Conservation (phyloP, 2,797 vertebrate genomes). For the Agapornis canus region DNA sequence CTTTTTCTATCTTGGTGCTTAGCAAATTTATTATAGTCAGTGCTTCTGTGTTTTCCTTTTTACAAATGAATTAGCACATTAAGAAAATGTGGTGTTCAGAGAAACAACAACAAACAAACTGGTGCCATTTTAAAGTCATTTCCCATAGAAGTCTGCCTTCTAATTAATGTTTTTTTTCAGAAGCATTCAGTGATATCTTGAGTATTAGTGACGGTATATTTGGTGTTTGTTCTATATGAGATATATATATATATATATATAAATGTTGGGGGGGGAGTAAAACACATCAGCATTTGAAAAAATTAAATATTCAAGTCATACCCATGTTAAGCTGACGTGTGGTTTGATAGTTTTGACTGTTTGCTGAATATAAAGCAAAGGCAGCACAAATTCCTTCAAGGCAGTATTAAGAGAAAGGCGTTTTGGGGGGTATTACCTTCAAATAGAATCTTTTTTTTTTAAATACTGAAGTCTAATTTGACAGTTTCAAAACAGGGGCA, state of each 20-base stretch:
- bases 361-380: slow-evolving; percentile 78
- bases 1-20: slow-evolving; percentile 79
- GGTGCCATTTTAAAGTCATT: slow-evolving; percentile 77
- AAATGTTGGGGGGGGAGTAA: slow-evolving; percentile 59
- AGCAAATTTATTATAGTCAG: slow-evolving; percentile 75
- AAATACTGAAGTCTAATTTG: slow-evolving; percentile 75
- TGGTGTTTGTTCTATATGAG: slow-evolving; percentile 78
- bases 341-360: slow-evolving; percentile 76
- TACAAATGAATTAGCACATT: slow-evolving; percentile 69
- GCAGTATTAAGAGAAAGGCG: slow-evolving; percentile 67
- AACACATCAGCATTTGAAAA: slow-evolving; percentile 74
- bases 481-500: slow-evolving; percentile 69
- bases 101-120: slow-evolving; percentile 21
- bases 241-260: slow-evolving; percentile 69
- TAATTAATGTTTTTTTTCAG: slow-evolving; percentile 74
- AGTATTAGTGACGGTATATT: slow-evolving; percentile 82
- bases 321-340: slow-evolving; percentile 77
- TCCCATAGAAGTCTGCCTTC: slow-evolving; percentile 79
- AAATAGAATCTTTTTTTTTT: slow-evolving; percentile 53
- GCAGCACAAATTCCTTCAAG: slow-evolving; percentile 76
- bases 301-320: slow-evolving; percentile 72
- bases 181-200: slow-evolving; percentile 80
- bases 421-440: slow-evolving; percentile 55
- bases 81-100: slow-evolving; percentile 71
- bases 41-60: slow-evolving; percentile 74